Percentiles rank a stretch among this genome's conserved stretches.
These are phyloP conservation scores for Eilema caniola DNA, from an alignment of 2,888 invertebrate genomes.

Conservation along the genomic window DNA sequence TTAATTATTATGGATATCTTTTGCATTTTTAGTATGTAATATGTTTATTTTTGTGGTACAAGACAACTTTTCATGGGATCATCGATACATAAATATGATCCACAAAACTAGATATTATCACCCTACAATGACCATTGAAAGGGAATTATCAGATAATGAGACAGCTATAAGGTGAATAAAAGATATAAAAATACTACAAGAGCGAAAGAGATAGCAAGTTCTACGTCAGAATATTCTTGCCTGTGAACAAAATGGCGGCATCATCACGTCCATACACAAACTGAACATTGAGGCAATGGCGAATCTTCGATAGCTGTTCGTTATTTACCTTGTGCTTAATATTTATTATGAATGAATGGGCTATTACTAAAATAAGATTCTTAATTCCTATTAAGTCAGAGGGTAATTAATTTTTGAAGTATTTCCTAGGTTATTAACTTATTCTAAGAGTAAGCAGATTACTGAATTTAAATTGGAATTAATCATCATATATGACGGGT, in stretches of 20 bases:
- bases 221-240: constrained; percentile 27
- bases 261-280: not conserved
- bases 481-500: not conserved
- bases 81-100: not conserved
- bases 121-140: constrained; percentile 9
- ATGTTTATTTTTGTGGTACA: not conserved
- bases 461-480: too few relatives aligned
- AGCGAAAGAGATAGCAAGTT: constrained; percentile 27
- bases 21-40: not conserved
- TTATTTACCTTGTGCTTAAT: not conserved
- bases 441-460: too few relatives aligned
- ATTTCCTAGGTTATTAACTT: not conserved
- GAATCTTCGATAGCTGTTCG: not conserved
- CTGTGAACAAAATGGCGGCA: constrained; percentile 36
- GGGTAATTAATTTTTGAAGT: not conserved
- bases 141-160: constrained; percentile 11
- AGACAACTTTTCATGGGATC: not conserved
- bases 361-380: not conserved
- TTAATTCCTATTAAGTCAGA: not conserved
- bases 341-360: not conserved
- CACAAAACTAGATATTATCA: not conserved
- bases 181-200: constrained; percentile 13
- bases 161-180: constrained; percentile 10
- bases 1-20: not conserved
- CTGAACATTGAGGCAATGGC: not conserved